These are phyloP conservation scores for Pseudococcus viburni DNA, from an alignment of 2,888 invertebrate genomes.

Conservation along the genomic window DNA sequence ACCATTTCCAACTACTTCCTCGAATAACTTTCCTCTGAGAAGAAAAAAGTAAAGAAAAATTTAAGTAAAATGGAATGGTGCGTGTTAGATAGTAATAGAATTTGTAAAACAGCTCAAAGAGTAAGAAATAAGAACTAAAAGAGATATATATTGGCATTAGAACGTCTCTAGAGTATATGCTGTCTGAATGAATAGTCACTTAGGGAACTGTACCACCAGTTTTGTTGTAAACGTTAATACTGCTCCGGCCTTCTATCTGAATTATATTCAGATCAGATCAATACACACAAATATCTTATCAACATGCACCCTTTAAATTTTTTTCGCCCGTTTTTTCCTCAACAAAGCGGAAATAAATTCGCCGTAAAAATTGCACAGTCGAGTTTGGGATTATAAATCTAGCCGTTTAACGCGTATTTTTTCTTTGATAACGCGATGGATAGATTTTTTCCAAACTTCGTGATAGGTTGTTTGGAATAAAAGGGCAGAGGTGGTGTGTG, in stretches of 20 bases:
- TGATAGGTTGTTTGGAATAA: no score
- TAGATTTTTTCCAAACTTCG: not conserved
- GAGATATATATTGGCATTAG: slow-evolving; percentile 65
- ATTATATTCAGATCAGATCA: slow-evolving; percentile 65
- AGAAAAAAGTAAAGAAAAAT: slow-evolving; percentile 59
- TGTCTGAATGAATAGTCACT: slow-evolving; percentile 64
- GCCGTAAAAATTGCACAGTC: slow-evolving; percentile 23
- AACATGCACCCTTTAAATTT: slow-evolving; percentile 59
- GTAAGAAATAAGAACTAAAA: slow-evolving; percentile 64
- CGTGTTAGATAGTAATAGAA: slow-evolving; percentile 63
- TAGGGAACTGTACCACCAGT: slow-evolving; percentile 63
- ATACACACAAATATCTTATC: slow-evolving; percentile 62
- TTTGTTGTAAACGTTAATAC: slow-evolving; percentile 61
- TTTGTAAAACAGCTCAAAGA: slow-evolving; percentile 64
- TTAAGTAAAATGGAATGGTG: slow-evolving; percentile 60
- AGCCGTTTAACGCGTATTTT: not conserved
- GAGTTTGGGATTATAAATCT: slow-evolving; percentile 10
- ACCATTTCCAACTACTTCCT: slow-evolving; percentile 47
- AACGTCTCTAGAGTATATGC: slow-evolving; percentile 63
- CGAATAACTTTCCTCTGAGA: slow-evolving; percentile 31
- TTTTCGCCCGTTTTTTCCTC: slow-evolving; percentile 24
- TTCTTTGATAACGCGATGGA: not conserved
- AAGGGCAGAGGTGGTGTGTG: no score
- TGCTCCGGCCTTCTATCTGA: slow-evolving; percentile 48
- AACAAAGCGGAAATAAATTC: slow-evolving; percentile 28